phyloP scores from a whole-genome alignment of 2,113 vertebrate species.

The Cervus canadensis region DNA sequence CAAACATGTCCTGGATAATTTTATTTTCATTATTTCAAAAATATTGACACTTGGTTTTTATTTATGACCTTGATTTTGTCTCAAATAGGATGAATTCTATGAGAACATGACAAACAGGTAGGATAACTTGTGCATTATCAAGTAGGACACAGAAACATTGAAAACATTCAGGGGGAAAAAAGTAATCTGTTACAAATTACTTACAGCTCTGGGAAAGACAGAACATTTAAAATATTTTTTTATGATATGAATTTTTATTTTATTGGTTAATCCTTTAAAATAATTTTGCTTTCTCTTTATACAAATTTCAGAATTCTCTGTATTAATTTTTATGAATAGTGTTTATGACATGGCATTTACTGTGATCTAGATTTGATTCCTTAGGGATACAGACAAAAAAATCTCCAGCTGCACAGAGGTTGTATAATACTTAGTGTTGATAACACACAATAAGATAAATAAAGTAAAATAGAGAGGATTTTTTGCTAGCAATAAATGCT shows the following conservation, averaged over 20 bases:
- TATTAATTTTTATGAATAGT: neutral
- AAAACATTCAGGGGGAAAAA: neutral
- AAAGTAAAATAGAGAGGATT: neutral
- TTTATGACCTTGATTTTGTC: neutral
- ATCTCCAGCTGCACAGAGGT: neutral
- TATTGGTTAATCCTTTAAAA: neutral
- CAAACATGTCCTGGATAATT: neutral
- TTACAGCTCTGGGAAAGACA: neutral
- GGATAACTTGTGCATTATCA: neutral
- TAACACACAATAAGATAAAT: neutral
- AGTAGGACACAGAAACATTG: neutral
- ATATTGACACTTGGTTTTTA: neutral
- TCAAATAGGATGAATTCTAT: neutral
- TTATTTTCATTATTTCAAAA: conserved; percentile 30
- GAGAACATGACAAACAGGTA: neutral
- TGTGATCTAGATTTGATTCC: neutral
- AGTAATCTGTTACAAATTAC: neutral
- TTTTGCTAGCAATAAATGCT: neutral
- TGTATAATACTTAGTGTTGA: neutral
- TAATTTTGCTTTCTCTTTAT: neutral
- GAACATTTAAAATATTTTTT: neutral
- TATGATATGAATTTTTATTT: neutral
- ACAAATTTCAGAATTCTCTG: neutral
- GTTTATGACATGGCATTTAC: neutral
- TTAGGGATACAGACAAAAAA: neutral